These are phyloP conservation scores for Bagarius yarrelli DNA, from an alignment of 2,113 vertebrate species.

Conservation along the genomic window DNA sequence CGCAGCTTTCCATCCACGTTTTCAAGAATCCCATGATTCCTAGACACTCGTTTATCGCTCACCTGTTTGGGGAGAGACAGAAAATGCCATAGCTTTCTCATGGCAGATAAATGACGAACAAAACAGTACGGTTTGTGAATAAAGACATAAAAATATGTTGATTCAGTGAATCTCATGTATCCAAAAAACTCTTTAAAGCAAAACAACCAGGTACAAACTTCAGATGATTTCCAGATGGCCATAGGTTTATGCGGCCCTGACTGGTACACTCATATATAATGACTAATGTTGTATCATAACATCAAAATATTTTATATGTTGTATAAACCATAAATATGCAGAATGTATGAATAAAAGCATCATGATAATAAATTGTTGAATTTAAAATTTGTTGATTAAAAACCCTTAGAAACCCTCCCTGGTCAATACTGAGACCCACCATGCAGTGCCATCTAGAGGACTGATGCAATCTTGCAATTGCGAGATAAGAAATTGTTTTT, in stretches of 20 bases:
- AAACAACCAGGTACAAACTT: too few relatives aligned
- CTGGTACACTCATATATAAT: background rate
- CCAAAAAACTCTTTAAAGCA: too few relatives aligned
- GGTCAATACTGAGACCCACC: background rate
- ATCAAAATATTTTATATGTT: too few relatives aligned
- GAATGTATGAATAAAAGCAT: too few relatives aligned
- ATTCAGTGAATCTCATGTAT: background rate
- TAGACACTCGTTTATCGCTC: conserved; percentile 80
- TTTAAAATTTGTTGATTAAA: background rate
- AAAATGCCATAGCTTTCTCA: background rate
- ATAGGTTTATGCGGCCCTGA: too few relatives aligned
- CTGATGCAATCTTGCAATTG: conserved; percentile 17
- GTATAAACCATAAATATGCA: too few relatives aligned
- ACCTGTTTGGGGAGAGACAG: conserved; percentile 64
- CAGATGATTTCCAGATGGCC: too few relatives aligned
- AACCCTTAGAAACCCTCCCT: background rate
- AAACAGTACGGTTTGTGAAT: background rate
- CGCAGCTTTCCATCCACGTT: conserved; percentile 69
- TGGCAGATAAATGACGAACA: background rate
- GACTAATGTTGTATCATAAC: background rate
- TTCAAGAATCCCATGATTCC: conserved; percentile 79
- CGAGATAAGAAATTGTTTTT: background rate
- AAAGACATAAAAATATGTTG: background rate
- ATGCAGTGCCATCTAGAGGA: conserved; percentile 35
- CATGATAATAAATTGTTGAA: background rate